Evolutionary conservation across 2,888 invertebrate species (phyloP).

Genomic region (Melanchra persicariae): DNA sequence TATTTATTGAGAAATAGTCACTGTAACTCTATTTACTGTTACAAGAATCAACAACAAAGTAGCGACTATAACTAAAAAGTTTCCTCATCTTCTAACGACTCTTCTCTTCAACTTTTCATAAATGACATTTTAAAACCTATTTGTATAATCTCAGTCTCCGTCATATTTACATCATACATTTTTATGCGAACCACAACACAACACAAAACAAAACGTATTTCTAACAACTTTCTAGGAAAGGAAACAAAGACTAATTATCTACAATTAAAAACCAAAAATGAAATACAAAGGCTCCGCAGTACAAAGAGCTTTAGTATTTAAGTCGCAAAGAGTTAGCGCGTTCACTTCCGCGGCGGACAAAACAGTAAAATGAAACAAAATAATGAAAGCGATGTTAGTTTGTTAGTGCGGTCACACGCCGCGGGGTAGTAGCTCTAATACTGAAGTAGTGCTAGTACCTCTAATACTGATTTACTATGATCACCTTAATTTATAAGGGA

Average conservation of each 20-base stretch:
- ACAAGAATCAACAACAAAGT: neutral
- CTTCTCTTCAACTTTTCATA: neutral
- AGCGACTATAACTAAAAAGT: neutral
- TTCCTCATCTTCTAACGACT: neutral
- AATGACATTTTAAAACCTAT: neutral
- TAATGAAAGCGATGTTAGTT: slow-evolving; percentile 16
- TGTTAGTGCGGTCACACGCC: slow-evolving; percentile 21
- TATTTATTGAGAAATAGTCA: neutral
- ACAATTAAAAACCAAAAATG: slow-evolving; percentile 33
- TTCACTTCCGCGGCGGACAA: slow-evolving; percentile 37
- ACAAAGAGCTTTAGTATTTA: slow-evolving; percentile 24
- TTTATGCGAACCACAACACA: neutral
- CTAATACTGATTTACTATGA: no score
- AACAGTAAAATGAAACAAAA: slow-evolving; percentile 5
- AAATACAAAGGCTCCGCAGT: slow-evolving; percentile 24
- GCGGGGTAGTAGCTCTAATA: neutral
- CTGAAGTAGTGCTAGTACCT: neutral
- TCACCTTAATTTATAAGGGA: neutral
- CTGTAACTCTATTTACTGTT: neutral
- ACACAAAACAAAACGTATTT: neutral
- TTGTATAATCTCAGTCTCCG: neutral
- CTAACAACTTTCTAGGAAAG: slow-evolving; percentile 1
- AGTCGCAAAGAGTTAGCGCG: slow-evolving; percentile 42
- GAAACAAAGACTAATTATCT: slow-evolving; percentile 2
- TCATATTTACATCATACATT: neutral